These are phyloP conservation scores for Xanthorhoe spadicearia DNA, from an alignment of 2,888 invertebrate genomes.

Conservation along the genomic window DNA sequence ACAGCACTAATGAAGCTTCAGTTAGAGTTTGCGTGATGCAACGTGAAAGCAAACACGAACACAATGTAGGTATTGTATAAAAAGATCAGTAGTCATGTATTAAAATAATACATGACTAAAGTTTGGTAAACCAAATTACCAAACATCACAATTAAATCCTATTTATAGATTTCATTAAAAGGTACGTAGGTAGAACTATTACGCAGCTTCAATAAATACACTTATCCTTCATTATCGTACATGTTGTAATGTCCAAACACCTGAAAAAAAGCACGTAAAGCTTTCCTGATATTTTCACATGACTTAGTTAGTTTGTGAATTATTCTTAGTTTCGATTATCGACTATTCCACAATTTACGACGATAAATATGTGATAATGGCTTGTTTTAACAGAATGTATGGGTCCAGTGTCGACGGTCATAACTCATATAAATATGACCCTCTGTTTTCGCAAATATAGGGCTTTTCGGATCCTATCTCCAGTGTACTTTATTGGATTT, in stretches of 20 bases:
- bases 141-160: too few species aligned
- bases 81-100: too few species aligned
- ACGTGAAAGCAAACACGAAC: too few species aligned
- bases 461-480: slow-evolving; percentile 10
- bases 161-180: neutral
- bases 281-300: slow-evolving; percentile 6
- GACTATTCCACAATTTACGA: slow-evolving; percentile 28
- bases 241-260: slow-evolving; percentile 5
- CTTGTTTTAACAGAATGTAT: slow-evolving; percentile 31
- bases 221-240: too few species aligned
- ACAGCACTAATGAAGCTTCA: neutral
- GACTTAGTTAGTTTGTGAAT: neutral
- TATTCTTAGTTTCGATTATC: slow-evolving; percentile 8
- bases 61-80: too few species aligned
- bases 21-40: too few species aligned
- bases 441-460: slow-evolving; percentile 24
- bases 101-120: too few species aligned
- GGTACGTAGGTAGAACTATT: neutral
- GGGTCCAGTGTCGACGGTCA: slow-evolving; percentile 19
- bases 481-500: slow-evolving; percentile 14
- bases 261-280: slow-evolving; percentile 5
- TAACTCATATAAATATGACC: slow-evolving; percentile 33
- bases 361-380: slow-evolving; percentile 32
- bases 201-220: neutral
- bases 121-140: too few species aligned